Evolutionary conservation across 2,113 vertebrate genomes (phyloP).

Genomic region (Sebastes fasciatus): DNA sequence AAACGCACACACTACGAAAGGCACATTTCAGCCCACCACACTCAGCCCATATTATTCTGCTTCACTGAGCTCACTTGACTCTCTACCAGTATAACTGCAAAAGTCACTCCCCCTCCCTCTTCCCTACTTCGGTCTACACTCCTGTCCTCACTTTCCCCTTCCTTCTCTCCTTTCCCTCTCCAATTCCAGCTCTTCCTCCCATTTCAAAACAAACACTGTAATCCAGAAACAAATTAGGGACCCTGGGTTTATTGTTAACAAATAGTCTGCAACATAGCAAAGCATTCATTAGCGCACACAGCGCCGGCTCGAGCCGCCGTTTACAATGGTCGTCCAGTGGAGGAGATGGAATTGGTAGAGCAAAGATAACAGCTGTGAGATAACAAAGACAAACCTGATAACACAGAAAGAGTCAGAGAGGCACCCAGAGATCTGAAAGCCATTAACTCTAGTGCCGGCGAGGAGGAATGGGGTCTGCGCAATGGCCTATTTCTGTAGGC

Average conservation of each 20-base stretch:
- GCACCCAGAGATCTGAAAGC: conserved; percentile 74
- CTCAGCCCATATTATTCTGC: conserved; percentile 72
- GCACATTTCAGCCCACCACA: conserved; percentile 57
- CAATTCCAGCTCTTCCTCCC: conserved; percentile 6
- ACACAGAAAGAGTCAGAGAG: conserved; percentile 62
- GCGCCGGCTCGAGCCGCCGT: conserved; percentile 3
- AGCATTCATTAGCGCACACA: conserved; percentile 44
- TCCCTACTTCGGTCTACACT: conserved; percentile 38
- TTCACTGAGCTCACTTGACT: conserved; percentile 81
- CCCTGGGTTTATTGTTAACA: conserved; percentile 42
- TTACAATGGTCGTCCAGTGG: conserved; percentile 40
- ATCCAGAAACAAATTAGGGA: conserved; percentile 8
- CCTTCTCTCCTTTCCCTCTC: conserved; percentile 13
- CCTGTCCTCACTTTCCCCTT: conserved; percentile 32
- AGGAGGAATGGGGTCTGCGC: conserved; percentile 66
- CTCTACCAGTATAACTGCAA: conserved; percentile 58
- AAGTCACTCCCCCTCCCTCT: conserved; percentile 44
- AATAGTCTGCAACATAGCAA: conserved; percentile 28
- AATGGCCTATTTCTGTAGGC: conserved; percentile 82
- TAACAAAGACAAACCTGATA: conserved; percentile 70
- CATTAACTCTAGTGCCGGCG: conserved; percentile 72
- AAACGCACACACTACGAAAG: conserved; percentile 31
- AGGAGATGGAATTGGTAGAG: conserved; percentile 56
- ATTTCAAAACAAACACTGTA: conserved; percentile 24
- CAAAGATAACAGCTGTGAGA: conserved; percentile 65